These are phyloP conservation scores for Zeugodacus cucurbitae DNA, from an alignment of 1,140 invertebrate genomes.

Conservation along the genomic window DNA sequence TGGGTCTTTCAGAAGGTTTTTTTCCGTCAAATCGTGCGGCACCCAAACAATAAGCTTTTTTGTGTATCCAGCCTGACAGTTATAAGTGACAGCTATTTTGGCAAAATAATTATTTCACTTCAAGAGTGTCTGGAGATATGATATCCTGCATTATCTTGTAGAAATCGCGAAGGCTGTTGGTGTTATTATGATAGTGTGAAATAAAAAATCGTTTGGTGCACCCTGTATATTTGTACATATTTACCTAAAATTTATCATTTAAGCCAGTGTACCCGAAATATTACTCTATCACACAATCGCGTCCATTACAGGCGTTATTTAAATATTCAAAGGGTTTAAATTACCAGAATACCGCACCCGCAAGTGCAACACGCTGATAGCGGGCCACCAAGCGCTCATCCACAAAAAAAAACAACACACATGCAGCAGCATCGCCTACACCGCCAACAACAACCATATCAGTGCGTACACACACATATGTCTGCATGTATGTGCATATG, in stretches of 20 bases:
- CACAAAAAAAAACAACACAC: not conserved
- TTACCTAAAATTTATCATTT: not conserved
- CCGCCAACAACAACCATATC: not conserved
- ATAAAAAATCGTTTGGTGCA: no score
- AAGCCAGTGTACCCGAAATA: not conserved
- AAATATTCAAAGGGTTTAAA: slow-evolving; percentile 32
- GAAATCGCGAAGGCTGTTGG: no score
- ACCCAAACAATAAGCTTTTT: no score
- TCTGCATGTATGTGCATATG: not conserved
- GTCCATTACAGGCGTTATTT: slow-evolving; percentile 16
- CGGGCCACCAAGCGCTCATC: not conserved
- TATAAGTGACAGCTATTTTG: no score
- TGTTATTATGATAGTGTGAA: no score
- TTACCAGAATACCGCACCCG: not conserved
- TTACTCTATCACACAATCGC: slow-evolving; percentile 16
- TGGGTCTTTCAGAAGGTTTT: no score
- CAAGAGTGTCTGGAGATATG: no score
- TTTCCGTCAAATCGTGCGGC: no score
- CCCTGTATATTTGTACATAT: not conserved
- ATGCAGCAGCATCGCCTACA: not conserved
- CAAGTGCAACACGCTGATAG: not conserved
- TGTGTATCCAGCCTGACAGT: no score
- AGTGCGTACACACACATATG: not conserved
- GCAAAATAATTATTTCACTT: no score
- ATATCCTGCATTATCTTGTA: no score